Percentiles rank a stretch among this genome's conserved stretches.
These are phyloP conservation scores for Tromatobia lineatoria DNA, from an alignment of 2,888 invertebrate genomes.

Conservation along the genomic window DNA sequence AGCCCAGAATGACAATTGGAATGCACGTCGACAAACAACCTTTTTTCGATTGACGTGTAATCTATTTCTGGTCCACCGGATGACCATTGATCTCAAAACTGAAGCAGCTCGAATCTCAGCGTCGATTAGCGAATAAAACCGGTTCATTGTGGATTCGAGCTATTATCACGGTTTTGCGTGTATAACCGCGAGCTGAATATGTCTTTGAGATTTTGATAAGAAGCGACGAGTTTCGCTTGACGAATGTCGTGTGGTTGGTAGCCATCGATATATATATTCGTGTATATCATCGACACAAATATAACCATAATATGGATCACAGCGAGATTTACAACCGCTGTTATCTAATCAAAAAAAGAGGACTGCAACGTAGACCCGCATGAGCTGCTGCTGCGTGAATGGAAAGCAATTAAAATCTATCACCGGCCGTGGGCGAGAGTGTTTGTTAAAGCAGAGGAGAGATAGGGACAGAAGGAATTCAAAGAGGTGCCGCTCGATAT, in stretches of 20 bases:
- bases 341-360: conserved; percentile 44
- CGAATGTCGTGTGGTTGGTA: neutral
- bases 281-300: conserved; percentile 35
- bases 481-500: conserved; percentile 31
- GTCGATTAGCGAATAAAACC: conserved; percentile 19
- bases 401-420: conserved; percentile 30
- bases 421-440: conserved; percentile 7
- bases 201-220: conserved; percentile 6
- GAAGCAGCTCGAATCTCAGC: conserved; percentile 19
- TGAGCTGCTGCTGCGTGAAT: conserved; percentile 1
- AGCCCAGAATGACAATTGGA: neutral
- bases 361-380: neutral
- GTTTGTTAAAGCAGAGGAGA: conserved; percentile 14
- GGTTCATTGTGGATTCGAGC: conserved; percentile 28
- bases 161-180: conserved; percentile 2
- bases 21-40: neutral
- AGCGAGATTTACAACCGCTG: conserved; percentile 40
- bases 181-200: neutral
- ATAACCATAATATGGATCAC: conserved; percentile 15
- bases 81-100: conserved; percentile 50
- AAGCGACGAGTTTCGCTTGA: no score
- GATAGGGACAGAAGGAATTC: neutral
- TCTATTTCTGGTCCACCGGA: conserved; percentile 34
- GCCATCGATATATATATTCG: conserved; percentile 15
- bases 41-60: neutral